Evolutionary conservation across 2,888 invertebrate genomes (phyloP).

Genomic region (Electrophaes corylata): DNA sequence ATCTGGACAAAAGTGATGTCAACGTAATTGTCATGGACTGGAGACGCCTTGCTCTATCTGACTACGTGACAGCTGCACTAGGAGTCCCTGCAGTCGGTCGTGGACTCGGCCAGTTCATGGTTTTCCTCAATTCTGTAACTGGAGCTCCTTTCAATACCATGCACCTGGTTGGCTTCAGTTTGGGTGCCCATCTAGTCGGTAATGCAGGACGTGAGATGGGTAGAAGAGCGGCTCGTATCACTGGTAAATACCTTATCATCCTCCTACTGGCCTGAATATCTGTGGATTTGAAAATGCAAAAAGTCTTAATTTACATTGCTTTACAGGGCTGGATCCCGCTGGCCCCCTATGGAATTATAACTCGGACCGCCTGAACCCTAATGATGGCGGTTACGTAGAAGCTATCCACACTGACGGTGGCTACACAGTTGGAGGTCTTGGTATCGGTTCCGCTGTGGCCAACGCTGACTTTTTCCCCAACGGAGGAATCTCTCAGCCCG

Average conservation of each 20-base stretch:
- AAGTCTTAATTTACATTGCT: neutral
- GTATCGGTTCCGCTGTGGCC: conserved; percentile 72
- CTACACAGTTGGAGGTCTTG: conserved; percentile 66
- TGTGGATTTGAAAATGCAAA: too few relatives aligned
- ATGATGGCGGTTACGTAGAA: conserved; percentile 67
- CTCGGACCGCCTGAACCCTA: conserved; percentile 40
- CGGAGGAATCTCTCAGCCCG: conserved; percentile 68
- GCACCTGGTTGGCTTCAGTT: conserved; percentile 78
- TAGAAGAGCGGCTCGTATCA: conserved; percentile 65
- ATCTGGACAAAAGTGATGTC: conserved; percentile 54
- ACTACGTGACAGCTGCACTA: conserved; percentile 59
- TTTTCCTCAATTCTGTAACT: conserved; percentile 55
- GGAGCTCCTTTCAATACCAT: conserved; percentile 56
- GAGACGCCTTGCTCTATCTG: conserved; percentile 57
- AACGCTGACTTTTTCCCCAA: conserved; percentile 85
- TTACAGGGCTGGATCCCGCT: conserved; percentile 59
- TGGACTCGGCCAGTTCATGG: conserved; percentile 69
- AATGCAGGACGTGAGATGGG: conserved; percentile 65
- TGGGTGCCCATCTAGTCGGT: conserved; percentile 77
- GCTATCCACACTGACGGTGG: conserved; percentile 71
- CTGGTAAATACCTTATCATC: conserved; percentile 54
- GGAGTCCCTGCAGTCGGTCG: conserved; percentile 68
- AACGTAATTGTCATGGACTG: conserved; percentile 74
- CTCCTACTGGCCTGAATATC: too few relatives aligned
- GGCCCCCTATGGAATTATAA: conserved; percentile 56